Evolutionary conservation across 1,140 invertebrate species (phyloP).

Genomic region (Pentalonia nigronervosa): DNA sequence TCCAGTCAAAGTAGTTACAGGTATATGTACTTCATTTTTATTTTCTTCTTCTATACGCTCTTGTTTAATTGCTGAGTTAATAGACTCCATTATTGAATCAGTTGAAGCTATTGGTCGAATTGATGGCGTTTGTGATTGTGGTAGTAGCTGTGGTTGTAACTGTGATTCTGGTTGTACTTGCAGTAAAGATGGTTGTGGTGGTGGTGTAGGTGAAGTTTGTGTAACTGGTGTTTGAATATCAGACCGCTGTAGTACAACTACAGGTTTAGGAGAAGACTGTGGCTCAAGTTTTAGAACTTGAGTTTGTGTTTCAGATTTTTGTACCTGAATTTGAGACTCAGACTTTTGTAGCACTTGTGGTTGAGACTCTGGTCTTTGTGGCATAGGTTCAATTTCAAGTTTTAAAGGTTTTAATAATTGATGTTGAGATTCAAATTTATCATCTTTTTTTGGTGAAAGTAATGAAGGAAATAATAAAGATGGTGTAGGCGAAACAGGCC

Average conservation of each 20-base stretch:
- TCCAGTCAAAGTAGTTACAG: constrained; percentile 55
- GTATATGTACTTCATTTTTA: constrained; percentile 38
- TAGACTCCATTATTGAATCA: constrained; percentile 50
- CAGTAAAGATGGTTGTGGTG: neutral
- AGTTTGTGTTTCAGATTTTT: neutral
- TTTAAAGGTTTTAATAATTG: constrained; percentile 31
- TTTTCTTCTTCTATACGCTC: constrained; percentile 42
- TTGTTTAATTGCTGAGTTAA: constrained; percentile 58
- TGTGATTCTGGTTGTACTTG: constrained; percentile 18
- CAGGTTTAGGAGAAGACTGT: constrained; percentile 54
- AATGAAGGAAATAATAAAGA: constrained; percentile 65
- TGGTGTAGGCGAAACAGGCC: constrained; percentile 73
- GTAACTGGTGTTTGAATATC: constrained; percentile 59
- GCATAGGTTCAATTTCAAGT: neutral
- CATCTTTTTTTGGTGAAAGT: constrained; percentile 58
- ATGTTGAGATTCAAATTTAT: constrained; percentile 11
- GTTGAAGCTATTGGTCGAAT: constrained; percentile 33
- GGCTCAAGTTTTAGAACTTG: constrained; percentile 22
- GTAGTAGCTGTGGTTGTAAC: neutral
- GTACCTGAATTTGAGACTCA: neutral
- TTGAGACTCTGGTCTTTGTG: constrained; percentile 30
- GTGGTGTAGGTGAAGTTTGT: constrained; percentile 36
- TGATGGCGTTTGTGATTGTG: neutral
- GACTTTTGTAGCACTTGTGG: neutral
- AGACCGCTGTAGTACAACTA: constrained; percentile 51